Evolutionary conservation across 2,113 vertebrate species (phyloP).

Genomic region (Oxyura jamaicensis): DNA sequence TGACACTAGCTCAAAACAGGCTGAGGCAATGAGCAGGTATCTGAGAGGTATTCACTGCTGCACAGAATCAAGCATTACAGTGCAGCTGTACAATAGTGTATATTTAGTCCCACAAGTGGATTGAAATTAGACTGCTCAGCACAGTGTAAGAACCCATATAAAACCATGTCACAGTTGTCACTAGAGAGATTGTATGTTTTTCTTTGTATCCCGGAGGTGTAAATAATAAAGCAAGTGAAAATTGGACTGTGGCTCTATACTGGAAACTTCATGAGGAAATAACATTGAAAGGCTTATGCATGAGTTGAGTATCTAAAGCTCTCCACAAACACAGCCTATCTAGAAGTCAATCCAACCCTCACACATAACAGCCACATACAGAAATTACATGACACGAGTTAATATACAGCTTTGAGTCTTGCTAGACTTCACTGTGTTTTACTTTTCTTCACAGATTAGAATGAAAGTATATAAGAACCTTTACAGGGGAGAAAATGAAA

Average conservation of each 20-base stretch:
- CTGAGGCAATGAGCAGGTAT: not conserved
- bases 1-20: not conserved
- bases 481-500: not conserved
- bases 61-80: not conserved
- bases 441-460: not conserved
- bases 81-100: not conserved
- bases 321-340: not conserved
- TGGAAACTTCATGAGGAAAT: not conserved
- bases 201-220: not conserved
- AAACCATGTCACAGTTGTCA: not conserved
- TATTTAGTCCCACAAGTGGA: not conserved
- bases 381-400: not conserved
- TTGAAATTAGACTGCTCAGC: not conserved
- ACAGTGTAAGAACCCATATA: not conserved
- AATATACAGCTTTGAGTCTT: not conserved
- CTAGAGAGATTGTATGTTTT: rapidly evolving
- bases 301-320: not conserved
- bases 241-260: not conserved
- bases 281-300: not conserved
- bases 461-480: not conserved
- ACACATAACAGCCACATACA: not conserved
- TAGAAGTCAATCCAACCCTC: not conserved
- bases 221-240: not conserved
- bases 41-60: not conserved
- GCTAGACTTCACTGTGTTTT: not conserved